Evolutionary conservation across 53 echinoderm and acorn worm species (phyloP).

Genomic region (Antedon mediterranea): DNA sequence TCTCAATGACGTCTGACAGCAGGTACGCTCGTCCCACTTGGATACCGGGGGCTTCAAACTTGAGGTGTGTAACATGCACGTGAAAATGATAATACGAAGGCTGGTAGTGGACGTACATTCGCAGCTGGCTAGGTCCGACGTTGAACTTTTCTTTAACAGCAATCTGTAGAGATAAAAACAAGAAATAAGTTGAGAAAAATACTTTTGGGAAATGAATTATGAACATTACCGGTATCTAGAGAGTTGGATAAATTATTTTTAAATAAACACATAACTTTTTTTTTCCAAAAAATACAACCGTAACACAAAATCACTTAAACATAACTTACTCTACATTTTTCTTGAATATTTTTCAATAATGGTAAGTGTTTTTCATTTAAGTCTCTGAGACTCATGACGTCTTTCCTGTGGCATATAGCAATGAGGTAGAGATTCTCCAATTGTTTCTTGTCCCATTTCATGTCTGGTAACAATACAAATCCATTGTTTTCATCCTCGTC

Average conservation of each 20-base stretch:
- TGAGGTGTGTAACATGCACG: conserved; percentile 82
- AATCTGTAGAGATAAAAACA: conserved; percentile 20
- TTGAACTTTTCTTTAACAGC: conserved; percentile 46
- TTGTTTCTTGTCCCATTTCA: conserved; percentile 91
- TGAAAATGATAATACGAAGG: conserved; percentile 94
- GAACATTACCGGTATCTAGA: too few relatives aligned
- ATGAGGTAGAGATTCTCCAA: conserved; percentile 58
- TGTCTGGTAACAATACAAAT: conserved; percentile 78
- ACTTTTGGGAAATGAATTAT: too few relatives aligned
- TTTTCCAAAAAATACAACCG: too few relatives aligned
- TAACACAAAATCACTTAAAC: too few relatives aligned
- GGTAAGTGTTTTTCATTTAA: conserved; percentile 57
- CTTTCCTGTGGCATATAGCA: conserved; percentile 58
- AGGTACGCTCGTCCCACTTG: conserved; percentile 63
- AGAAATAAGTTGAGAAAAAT: not conserved
- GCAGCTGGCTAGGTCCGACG: conserved; percentile 38
- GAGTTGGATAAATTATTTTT: too few relatives aligned
- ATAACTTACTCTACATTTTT: conserved; percentile 67
- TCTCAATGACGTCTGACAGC: conserved; percentile 67
- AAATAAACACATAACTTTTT: too few relatives aligned
- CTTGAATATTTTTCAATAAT: conserved; percentile 56
- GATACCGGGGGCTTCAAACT: conserved; percentile 62
- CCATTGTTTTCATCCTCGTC: conserved; percentile 65
- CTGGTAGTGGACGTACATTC: conserved; percentile 85
- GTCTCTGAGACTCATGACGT: conserved; percentile 64